A percentile compares a stretch with the other conserved stretches of the same genome.
Conservation (phyloP, 2,888 invertebrate genomes). For the Tortrix viridana region DNA sequence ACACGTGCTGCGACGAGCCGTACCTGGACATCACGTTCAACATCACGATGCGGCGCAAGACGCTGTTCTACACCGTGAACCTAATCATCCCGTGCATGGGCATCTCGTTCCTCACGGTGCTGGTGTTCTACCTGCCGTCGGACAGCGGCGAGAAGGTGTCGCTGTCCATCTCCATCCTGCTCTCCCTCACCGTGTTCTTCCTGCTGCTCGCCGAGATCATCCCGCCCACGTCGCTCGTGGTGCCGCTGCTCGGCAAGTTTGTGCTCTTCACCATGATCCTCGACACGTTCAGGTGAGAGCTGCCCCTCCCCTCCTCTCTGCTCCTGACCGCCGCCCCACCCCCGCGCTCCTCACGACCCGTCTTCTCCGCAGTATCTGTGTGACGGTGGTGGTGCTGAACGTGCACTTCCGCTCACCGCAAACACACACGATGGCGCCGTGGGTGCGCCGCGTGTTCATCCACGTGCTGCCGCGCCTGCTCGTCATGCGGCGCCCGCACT, state of each 20-base stretch:
- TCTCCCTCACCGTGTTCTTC: conserved; percentile 98
- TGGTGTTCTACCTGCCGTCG: conserved; percentile 98
- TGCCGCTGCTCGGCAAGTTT: conserved; percentile 96
- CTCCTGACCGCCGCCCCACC: background rate
- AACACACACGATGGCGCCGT: conserved; percentile 98
- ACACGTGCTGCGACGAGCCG: conserved; percentile 98
- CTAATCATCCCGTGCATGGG: conserved; percentile 98
- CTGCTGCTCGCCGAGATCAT: conserved; percentile 88
- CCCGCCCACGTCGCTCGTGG: conserved; percentile 94
- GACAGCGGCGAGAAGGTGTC: conserved; percentile 99
- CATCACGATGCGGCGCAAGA: conserved; percentile 98
- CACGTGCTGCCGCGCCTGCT: conserved; percentile 97
- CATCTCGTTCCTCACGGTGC: conserved; percentile 97
- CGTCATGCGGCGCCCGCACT: conserved; percentile 94
- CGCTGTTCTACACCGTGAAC: conserved; percentile 98
- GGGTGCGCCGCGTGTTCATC: conserved; percentile 98
- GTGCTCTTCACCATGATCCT: conserved; percentile 98
- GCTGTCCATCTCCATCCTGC: conserved; percentile 96
- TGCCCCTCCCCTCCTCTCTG: background rate
- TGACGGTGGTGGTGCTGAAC: conserved; percentile 97
- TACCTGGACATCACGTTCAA: conserved; percentile 98
- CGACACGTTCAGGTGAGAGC: conserved; percentile 94
- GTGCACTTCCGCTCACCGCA: conserved; percentile 99
- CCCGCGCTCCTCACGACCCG: background rate
- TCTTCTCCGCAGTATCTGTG: conserved; percentile 89